These are phyloP conservation scores for Gorilla gorilla DNA, from an alignment of 2,113 vertebrate species.

Conservation along the genomic window DNA sequence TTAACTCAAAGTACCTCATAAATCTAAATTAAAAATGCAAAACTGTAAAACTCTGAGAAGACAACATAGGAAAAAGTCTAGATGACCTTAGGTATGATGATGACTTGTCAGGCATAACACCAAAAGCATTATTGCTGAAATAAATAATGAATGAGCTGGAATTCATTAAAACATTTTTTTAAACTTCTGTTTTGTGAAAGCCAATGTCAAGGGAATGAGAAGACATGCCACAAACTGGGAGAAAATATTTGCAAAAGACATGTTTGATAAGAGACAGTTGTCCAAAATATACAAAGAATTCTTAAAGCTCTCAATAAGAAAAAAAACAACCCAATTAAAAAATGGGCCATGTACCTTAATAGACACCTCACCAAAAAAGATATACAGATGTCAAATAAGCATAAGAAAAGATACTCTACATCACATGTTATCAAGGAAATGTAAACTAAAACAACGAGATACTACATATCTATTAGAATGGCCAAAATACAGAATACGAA, in stretches of 20 bases:
- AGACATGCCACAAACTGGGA: neutral
- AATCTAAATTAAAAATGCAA: neutral
- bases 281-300: neutral
- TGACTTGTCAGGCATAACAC: neutral
- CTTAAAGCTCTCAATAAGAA: neutral
- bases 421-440: neutral
- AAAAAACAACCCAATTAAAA: neutral
- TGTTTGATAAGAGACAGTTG: neutral
- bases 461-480: neutral
- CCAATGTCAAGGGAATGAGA: neutral
- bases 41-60: neutral
- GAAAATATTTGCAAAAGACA: neutral
- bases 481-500: neutral
- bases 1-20: neutral
- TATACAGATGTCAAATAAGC: neutral
- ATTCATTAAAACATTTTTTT: neutral
- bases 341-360: neutral
- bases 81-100: neutral
- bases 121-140: neutral
- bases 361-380: neutral
- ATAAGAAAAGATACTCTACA: neutral
- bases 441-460: neutral
- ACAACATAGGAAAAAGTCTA: neutral
- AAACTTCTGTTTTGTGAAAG: neutral
- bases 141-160: no score